Evolutionary conservation across 2,888 invertebrate species (phyloP).

Genomic region (Lithophane ornitopus): DNA sequence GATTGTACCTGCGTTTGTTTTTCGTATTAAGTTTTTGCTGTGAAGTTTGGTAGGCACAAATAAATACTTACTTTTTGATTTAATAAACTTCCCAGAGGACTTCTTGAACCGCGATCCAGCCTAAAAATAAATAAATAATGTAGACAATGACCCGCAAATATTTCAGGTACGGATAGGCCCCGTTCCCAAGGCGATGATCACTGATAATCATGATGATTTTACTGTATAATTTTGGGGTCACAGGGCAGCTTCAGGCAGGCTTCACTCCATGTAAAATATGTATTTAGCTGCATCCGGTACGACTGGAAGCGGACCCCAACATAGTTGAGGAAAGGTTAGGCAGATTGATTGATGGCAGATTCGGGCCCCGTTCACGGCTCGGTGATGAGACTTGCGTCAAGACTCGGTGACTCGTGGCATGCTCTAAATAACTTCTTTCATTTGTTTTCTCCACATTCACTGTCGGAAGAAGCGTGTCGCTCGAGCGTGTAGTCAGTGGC

Average conservation of each 20-base stretch:
- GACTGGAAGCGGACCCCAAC: no score
- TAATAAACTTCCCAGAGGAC: constrained; percentile 1
- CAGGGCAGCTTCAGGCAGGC: neutral
- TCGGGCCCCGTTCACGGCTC: no score
- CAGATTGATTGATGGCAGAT: no score
- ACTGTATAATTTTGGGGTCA: neutral
- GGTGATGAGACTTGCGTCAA: no score
- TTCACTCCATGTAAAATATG: no score
- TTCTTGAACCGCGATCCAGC: neutral
- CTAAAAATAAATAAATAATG: neutral
- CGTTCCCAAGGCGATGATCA: neutral
- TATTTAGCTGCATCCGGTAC: no score
- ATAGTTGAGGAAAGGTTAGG: no score
- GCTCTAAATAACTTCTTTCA: no score
- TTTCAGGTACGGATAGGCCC: neutral
- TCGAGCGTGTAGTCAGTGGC: no score
- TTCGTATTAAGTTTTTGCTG: neutral
- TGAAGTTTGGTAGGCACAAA: neutral
- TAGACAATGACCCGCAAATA: neutral
- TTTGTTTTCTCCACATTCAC: no score
- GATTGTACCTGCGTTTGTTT: neutral
- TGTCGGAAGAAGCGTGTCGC: no score
- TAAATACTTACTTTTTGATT: neutral
- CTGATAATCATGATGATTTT: neutral
- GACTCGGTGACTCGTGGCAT: no score